Evolutionary conservation across 1,140 invertebrate species (phyloP).

Genomic region (Atta cephalotes): DNA sequence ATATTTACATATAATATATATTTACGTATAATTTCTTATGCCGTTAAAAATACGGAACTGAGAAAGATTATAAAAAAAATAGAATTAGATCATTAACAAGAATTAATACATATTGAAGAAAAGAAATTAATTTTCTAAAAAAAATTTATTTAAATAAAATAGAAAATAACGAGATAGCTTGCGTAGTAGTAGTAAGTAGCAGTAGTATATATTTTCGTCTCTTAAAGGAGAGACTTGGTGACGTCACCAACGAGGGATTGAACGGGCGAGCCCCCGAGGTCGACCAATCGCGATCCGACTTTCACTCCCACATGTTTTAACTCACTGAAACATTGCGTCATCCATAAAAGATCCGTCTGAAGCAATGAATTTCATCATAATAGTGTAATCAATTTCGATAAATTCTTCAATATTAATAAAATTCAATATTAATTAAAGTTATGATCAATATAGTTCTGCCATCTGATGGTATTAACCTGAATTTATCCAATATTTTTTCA

Average conservation of each 20-base stretch:
- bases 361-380: slow-evolving; percentile 33
- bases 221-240: slow-evolving; percentile 49
- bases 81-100: neutral
- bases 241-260: slow-evolving; percentile 74
- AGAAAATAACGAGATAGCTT: no score
- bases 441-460: neutral
- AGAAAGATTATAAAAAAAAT: neutral
- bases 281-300: slow-evolving; percentile 68
- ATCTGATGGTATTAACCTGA: neutral
- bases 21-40: neutral
- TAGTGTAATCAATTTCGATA: slow-evolving; percentile 12
- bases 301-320: slow-evolving; percentile 54
- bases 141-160: neutral
- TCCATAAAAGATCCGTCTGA: slow-evolving; percentile 36
- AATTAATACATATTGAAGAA: neutral
- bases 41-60: neutral
- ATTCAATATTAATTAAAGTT: neutral
- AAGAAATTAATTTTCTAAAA: neutral
- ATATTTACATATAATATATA: neutral
- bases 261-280: slow-evolving; percentile 73
- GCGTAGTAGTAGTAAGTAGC: neutral
- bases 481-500: neutral
- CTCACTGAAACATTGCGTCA: slow-evolving; percentile 64
- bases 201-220: neutral
- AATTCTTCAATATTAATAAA: neutral